Percentiles rank a stretch among this genome's conserved stretches.
phyloP scores from a whole-genome alignment of 2,888 invertebrate genomes.

The Bombylius discolor region DNA sequence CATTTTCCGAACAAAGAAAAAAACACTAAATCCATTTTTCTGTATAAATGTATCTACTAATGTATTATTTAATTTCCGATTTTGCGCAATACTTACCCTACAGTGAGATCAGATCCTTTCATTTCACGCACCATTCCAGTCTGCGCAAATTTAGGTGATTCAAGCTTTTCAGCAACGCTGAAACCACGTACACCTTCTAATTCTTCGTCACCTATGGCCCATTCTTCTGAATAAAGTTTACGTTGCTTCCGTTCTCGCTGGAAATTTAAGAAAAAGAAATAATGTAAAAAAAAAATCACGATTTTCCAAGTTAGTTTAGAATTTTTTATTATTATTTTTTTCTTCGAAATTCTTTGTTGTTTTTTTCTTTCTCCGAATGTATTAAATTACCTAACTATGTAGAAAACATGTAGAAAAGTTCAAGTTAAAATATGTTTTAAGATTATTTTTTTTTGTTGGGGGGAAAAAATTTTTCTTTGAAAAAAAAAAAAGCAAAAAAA shows the following conservation, averaged over 20 bases:
- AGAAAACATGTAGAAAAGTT: no score
- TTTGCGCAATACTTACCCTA: slow-evolving; percentile 40
- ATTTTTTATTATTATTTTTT: no score
- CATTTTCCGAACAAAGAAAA: no score
- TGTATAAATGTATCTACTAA: no score
- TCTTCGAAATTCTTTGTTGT: no score
- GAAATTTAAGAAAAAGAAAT: slow-evolving; percentile 11
- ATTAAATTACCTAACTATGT: no score
- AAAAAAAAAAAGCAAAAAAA: no score
- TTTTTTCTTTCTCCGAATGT: slow-evolving; percentile 1
- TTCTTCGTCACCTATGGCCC: slow-evolving; percentile 69
- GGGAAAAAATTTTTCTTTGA: no score
- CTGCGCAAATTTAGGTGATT: slow-evolving; percentile 58
- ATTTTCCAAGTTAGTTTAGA: no score
- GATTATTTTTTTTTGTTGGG: no score
- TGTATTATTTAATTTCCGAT: not conserved
- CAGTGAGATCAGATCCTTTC: slow-evolving; percentile 65
- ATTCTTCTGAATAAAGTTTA: slow-evolving; percentile 87
- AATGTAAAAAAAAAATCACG: not conserved
- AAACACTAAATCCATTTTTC: no score
- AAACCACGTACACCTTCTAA: slow-evolving; percentile 76
- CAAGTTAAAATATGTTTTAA: no score
- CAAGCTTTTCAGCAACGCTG: slow-evolving; percentile 84
- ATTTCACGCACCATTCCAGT: slow-evolving; percentile 73
- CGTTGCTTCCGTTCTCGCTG: slow-evolving; percentile 85